phyloP scores from a whole-genome alignment of 2,888 invertebrate species.

The Xanthia togata region DNA sequence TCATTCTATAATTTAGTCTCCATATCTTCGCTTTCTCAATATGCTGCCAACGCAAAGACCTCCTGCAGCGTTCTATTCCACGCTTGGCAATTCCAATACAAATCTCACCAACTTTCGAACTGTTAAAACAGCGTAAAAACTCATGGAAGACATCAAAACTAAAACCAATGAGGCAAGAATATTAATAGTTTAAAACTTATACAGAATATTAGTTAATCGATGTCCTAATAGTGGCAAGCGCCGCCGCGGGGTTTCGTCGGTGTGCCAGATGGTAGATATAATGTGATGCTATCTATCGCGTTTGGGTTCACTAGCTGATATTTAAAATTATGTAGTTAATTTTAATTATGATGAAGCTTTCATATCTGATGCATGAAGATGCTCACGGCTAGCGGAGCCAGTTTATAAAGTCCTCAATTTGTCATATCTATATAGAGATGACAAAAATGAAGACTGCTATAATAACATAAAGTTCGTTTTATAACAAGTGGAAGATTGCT shows the following conservation, averaged over 20 bases:
- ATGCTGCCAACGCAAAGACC: slow-evolving; percentile 1
- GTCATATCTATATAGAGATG: too few species aligned
- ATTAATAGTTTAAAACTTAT: slow-evolving; percentile 24
- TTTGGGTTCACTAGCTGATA: slow-evolving; percentile 42
- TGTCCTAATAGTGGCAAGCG: slow-evolving; percentile 32
- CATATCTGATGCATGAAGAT: background rate
- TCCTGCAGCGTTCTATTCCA: slow-evolving; percentile 4
- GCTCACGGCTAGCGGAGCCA: background rate
- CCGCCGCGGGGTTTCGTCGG: slow-evolving; percentile 33
- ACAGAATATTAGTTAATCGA: slow-evolving; percentile 39
- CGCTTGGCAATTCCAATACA: background rate
- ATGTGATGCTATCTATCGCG: background rate
- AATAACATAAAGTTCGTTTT: too few species aligned
- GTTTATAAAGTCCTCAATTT: too few species aligned
- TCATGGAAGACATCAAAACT: slow-evolving; percentile 17
- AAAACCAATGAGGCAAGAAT: slow-evolving; percentile 26
- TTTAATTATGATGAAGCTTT: background rate
- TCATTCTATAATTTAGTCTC: background rate
- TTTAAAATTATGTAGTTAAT: slow-evolving; percentile 4
- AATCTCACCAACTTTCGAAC: slow-evolving; percentile 9
- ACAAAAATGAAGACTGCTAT: too few species aligned
- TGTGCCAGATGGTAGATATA: slow-evolving; percentile 40
- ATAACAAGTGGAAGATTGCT: too few species aligned
- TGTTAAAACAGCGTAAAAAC: slow-evolving; percentile 13
- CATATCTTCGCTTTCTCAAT: slow-evolving; percentile 1